These are phyloP conservation scores for Drosophila meridionalis DNA, from an alignment of 2,888 invertebrate species.

Conservation along the genomic window DNA sequence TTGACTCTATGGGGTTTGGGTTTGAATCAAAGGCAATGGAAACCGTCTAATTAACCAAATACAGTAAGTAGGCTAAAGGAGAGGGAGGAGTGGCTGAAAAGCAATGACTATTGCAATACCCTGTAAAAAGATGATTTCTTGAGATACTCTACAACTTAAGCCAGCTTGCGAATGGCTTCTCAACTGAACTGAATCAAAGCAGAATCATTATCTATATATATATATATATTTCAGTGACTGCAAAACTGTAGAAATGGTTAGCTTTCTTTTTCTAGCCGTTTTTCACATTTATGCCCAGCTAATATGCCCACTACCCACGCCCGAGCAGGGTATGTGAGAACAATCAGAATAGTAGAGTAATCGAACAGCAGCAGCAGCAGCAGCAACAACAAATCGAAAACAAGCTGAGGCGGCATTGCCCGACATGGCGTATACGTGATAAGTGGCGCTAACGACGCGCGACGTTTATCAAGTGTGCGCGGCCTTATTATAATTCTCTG, in stretches of 20 bases:
- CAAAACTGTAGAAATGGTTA: neutral
- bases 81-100: neutral
- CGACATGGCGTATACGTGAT: constrained; percentile 80
- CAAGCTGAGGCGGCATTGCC: constrained; percentile 56
- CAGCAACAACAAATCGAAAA: constrained; percentile 10
- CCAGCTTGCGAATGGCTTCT: neutral
- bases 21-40: constrained; percentile 4
- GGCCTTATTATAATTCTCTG: constrained; percentile 57
- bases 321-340: constrained; percentile 7
- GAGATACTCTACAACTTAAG: neutral
- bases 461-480: constrained; percentile 74
- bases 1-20: too few species aligned
- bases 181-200: neutral
- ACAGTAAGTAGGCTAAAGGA: neutral
- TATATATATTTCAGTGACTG: too few species aligned
- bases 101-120: neutral
- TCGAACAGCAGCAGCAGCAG: constrained; percentile 14
- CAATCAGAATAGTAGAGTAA: constrained; percentile 18
- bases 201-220: neutral
- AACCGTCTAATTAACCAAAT: constrained; percentile 2
- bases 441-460: constrained; percentile 80
- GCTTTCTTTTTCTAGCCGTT: neutral
- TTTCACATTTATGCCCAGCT: neutral
- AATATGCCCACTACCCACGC: neutral
- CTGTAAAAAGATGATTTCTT: neutral